Percentiles rank a stretch among this genome's conserved stretches.
Evolutionary conservation across 2,888 invertebrate genomes (phyloP).

Genomic region (Nebria brevicollis): DNA sequence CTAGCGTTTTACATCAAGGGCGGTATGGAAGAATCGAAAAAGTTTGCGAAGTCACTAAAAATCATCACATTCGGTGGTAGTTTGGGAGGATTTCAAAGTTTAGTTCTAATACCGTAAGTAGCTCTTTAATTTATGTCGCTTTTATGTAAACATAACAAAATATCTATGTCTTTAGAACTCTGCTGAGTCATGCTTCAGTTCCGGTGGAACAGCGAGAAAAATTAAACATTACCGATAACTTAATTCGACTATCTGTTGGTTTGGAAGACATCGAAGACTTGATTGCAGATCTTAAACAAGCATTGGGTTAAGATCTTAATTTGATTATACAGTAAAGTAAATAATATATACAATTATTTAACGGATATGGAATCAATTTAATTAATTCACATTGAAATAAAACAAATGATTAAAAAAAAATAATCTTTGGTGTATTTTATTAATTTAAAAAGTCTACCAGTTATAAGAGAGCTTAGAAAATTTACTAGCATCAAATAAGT

Average conservation of each 20-base stretch:
- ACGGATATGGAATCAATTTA: too few species aligned
- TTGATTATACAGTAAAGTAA: too few species aligned
- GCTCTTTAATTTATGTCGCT: too few species aligned
- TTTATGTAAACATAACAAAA: too few species aligned
- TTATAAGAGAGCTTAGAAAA: too few species aligned
- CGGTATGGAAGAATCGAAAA: conserved; percentile 74
- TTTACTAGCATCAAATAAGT: conserved; percentile 66
- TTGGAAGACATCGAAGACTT: conserved; percentile 89
- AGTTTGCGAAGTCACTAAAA: conserved; percentile 79
- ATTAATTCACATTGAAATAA: too few species aligned
- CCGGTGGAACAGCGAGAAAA: conserved; percentile 76
- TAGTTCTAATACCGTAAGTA: conserved; percentile 93
- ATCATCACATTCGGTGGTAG: conserved; percentile 91
- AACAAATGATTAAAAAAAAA: too few species aligned
- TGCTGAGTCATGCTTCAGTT: conserved; percentile 97
- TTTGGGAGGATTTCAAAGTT: conserved; percentile 93
- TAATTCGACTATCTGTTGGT: conserved; percentile 90
- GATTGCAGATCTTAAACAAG: conserved; percentile 83
- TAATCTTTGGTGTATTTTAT: too few species aligned
- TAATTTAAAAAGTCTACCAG: too few species aligned
- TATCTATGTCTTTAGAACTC: conserved; percentile 67
- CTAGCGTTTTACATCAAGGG: conserved; percentile 89
- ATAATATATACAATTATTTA: too few species aligned
- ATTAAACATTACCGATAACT: conserved; percentile 84
- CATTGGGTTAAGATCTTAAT: conserved; percentile 64